Evolutionary conservation across 2,113 vertebrate genomes (phyloP).

Genomic region (Halcyon senegalensis): DNA sequence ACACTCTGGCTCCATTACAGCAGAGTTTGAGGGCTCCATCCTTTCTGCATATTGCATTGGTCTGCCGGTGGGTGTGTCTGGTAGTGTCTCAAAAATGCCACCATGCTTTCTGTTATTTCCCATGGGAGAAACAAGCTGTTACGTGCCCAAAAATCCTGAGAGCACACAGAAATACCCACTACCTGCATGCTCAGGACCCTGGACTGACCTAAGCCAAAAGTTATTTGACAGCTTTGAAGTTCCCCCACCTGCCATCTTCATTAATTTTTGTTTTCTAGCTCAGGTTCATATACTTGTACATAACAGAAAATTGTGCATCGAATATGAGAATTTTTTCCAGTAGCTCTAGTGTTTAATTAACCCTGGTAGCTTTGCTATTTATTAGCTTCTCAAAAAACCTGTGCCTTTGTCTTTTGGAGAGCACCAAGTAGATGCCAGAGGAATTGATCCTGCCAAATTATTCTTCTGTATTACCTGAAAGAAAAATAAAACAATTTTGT

Average conservation of each 20-base stretch:
- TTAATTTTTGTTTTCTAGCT: not conserved
- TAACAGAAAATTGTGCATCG: not conserved
- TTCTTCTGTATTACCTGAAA: not conserved
- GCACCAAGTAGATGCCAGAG: not conserved
- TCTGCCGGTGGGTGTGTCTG: accelerated
- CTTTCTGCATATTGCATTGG: not conserved
- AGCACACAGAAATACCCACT: not conserved
- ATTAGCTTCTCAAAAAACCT: not conserved
- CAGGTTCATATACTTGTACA: not conserved
- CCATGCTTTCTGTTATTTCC: not conserved
- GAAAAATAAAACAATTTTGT: not conserved
- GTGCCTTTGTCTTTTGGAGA: not conserved
- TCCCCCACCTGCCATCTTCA: not conserved
- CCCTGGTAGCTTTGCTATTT: not conserved
- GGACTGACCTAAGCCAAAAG: not conserved
- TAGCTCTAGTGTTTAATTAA: not conserved
- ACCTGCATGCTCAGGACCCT: not conserved
- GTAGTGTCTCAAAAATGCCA: not conserved
- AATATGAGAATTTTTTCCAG: not conserved
- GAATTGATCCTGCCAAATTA: not conserved
- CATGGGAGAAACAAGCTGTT: not conserved
- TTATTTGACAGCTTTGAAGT: not conserved
- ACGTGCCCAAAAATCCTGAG: not conserved
- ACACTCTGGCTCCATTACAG: not conserved
- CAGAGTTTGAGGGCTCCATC: not conserved